Percentiles rank a stretch among this genome's conserved stretches.
phyloP scores from a whole-genome alignment of 2,888 invertebrate genomes.

The Eupeodes latifasciatus region DNA sequence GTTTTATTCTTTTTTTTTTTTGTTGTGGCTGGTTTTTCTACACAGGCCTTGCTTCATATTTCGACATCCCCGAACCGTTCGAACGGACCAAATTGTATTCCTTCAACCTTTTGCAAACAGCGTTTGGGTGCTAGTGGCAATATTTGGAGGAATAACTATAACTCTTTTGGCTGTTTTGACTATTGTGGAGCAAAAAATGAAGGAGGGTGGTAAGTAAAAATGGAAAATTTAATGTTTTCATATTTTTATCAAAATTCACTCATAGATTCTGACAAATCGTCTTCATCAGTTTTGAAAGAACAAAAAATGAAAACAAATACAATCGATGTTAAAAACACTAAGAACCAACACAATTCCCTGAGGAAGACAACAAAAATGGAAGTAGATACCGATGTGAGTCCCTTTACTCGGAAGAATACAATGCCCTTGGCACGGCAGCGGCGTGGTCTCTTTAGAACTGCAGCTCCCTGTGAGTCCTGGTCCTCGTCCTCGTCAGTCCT shows the following conservation, averaged over 20 bases:
- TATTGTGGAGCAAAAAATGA: constrained; percentile 47
- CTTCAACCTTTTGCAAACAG: constrained; percentile 86
- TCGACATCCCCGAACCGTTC: constrained; percentile 87
- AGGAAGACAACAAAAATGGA: constrained; percentile 49
- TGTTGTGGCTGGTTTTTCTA: background rate
- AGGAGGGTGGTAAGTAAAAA: constrained; percentile 15
- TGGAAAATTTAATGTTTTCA: background rate
- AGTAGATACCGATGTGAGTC: constrained; percentile 65
- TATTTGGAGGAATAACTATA: constrained; percentile 82
- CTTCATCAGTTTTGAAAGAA: constrained; percentile 21
- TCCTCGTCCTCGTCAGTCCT: background rate
- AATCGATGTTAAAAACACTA: constrained; percentile 20
- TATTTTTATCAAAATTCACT: background rate
- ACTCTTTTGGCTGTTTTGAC: constrained; percentile 78
- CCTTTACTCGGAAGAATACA: constrained; percentile 57
- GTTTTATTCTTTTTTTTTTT: constrained; percentile 12
- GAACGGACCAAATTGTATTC: constrained; percentile 87
- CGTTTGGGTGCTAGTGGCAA: constrained; percentile 86
- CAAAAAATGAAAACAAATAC: constrained; percentile 22
- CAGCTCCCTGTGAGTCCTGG: constrained; percentile 48
- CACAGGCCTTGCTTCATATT: constrained; percentile 88
- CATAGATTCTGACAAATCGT: constrained; percentile 54
- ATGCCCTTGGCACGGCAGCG: constrained; percentile 49
- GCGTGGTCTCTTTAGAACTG: constrained; percentile 42
- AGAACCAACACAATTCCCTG: constrained; percentile 37